Conservation (phyloP, 2,113 vertebrate species). For the Ranitomeya imitator region DNA sequence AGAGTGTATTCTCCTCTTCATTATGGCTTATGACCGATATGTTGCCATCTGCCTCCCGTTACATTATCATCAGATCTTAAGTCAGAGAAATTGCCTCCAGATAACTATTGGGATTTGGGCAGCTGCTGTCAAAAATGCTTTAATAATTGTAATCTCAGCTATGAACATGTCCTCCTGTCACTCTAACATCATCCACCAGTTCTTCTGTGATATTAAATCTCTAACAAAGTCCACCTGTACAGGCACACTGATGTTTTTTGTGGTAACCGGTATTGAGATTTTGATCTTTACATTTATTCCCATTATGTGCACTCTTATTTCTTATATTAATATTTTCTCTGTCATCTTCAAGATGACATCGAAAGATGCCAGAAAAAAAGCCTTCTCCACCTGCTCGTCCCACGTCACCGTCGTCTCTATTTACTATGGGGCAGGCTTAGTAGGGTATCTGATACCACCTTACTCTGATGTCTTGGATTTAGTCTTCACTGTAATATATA, state of each 20-base stretch:
- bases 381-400: constrained; percentile 4
- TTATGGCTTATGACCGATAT: too few relatives aligned
- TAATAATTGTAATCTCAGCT: too few relatives aligned
- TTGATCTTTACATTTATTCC: constrained; percentile 51
- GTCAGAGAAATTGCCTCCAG: too few relatives aligned
- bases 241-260: constrained; percentile 46
- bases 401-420: not conserved
- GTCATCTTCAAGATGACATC: constrained; percentile 51
- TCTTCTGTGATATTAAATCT: not conserved
- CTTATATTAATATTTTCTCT: constrained; percentile 53
- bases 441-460: not conserved
- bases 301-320: constrained; percentile 48
- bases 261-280: constrained; percentile 43
- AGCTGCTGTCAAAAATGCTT: too few relatives aligned
- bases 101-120: too few relatives aligned
- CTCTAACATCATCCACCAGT: too few relatives aligned
- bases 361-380: constrained; percentile 34
- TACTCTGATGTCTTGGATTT: not conserved
- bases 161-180: too few relatives aligned
- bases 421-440: not conserved
- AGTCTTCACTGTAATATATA: not conserved
- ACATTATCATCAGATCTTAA: too few relatives aligned
- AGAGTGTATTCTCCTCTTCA: too few relatives aligned
- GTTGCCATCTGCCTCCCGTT: too few relatives aligned
- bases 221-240: constrained; percentile 60